Evolutionary conservation across 2,113 vertebrate genomes (phyloP), one percentile per base, ranked within the genome.

Genomic region (Gila orcuttii): DNA sequence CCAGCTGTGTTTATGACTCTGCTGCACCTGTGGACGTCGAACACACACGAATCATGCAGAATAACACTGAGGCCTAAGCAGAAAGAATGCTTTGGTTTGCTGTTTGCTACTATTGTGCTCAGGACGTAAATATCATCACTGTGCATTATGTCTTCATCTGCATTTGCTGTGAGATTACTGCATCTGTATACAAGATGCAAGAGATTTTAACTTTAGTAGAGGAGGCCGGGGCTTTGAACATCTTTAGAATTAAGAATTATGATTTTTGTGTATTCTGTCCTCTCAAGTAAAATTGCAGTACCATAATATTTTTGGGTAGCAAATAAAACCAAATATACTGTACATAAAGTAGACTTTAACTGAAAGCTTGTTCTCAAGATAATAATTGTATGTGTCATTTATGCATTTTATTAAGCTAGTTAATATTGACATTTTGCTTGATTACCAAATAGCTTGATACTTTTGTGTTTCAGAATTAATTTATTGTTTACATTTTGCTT

Each of bases 1-100:
- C 90, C 94, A 94, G 94, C 95, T 95, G 94, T 95, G 94, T 95
- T 94, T 94, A 94, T 92, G 88, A 90, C 93, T 92, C 87, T 81
- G 52, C 89, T 91, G 93, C 92, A 95, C 94, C 93, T 95, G 93
- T 91, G 87, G 92, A 90, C 92, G 93, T 92, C 92, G 92, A 89
- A 60, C 77, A 79, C 75, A 55, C 47, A 36, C 47, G 3, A 3
- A 15, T 45, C 69, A 25, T 6, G 0, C 21, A 47, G 1, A 28
- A 28, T 28, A 64, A 39, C 19, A 39, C 33, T 5, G 12, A 23
- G 10, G 8, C 17, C 33, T 77, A 17, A 2, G 66, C 62, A 21
- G 66, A 69, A 69, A 2, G 33, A 19, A 19, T 33, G 28, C 64
- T 68, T 31, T 33, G 15, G 6, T 69, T 69, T 36, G 19, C 66